Evolutionary conservation across 2,888 invertebrate genomes (phyloP), one percentile per base, ranked within the genome.

Genomic region (Clivina fossor): DNA sequence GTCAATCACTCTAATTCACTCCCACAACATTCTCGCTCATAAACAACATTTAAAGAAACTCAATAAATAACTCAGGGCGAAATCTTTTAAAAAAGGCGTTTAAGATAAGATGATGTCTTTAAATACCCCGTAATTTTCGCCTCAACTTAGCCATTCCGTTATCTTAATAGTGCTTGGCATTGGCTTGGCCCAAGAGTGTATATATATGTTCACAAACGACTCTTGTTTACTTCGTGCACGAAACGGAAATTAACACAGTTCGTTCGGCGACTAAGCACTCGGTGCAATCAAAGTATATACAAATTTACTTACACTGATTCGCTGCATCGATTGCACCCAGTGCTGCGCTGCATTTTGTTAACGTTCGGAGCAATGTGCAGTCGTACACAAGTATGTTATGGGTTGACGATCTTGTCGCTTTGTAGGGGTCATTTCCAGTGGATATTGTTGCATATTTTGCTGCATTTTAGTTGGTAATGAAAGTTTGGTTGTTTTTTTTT

Each of bases 191-290:
- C n/a, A n/a, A n/a, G n/a, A n/a, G n/a, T n/a, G n/a, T n/a, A n/a
- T n/a, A n/a, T n/a, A n/a, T n/a, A n/a, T n/a, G n/a, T n/a, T n/a
- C n/a, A n/a, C n/a, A n/a, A 61, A 59, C 61, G 59, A 61, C 59
- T 60, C 59, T 50, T 60, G 57, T 55, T 55, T 40, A 22, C 47
- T 47, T 55, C 55, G 51, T 50, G 58, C 61, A 50, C 61, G 56
- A 56, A 61, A 57, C 63, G 65, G 65, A 65, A 65, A 65, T 65
- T 65, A 65, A 65, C 61, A 63, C 61, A 64, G 62, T 64, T 63
- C 60, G 60, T 54, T 11, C 51, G 15, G 38, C 11, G 11, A 38
- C 38, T 38, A 38, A 38, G 19, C 9, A 22, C 19, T 13, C 19
- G 9, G 11, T 11, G 22, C 20, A 40, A 40, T 40, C 19, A 40